Percentiles rank a stretch among this genome's conserved stretches.
Evolutionary conservation across 92 coral and sea anemone genomes (phyloP).

Genomic region (Nematostella vectensis): DNA sequence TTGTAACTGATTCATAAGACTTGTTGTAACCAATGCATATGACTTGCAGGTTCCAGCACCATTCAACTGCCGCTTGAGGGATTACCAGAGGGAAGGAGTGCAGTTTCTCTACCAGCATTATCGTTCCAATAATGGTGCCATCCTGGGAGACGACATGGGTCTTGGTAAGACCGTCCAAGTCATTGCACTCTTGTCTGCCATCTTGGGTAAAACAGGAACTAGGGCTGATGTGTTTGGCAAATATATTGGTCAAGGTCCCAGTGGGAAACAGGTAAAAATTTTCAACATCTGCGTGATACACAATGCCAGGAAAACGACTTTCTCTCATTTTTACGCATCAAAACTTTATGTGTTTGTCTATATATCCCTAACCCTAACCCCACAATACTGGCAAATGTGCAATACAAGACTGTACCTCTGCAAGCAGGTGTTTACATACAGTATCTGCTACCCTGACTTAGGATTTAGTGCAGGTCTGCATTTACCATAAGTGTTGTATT

Average conservation of each 20-base stretch:
- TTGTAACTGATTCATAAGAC: too few species aligned
- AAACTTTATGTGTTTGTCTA: too few species aligned
- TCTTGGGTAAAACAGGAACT: conserved; percentile 91
- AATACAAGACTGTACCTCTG: too few species aligned
- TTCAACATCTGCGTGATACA: neutral
- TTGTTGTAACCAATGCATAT: too few species aligned
- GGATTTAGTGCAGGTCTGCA: too few species aligned
- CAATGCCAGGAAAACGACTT: too few species aligned
- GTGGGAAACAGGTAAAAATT: conserved; percentile 37
- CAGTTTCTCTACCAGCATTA: conserved; percentile 68
- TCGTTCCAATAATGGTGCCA: conserved; percentile 61
- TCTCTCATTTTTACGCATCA: too few species aligned
- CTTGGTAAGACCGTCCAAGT: conserved; percentile 97
- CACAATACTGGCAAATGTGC: too few species aligned
- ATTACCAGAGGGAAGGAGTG: conserved; percentile 88
- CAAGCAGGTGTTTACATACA: too few species aligned
- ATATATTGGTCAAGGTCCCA: conserved; percentile 35
- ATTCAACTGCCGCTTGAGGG: conserved; percentile 81
- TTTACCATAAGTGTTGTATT: too few species aligned
- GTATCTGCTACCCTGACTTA: too few species aligned
- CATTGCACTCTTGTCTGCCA: conserved; percentile 77
- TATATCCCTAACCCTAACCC: too few species aligned
- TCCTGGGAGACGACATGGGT: conserved; percentile 96
- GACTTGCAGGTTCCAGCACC: conserved; percentile 69
- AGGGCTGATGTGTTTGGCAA: conserved; percentile 75